These are phyloP conservation scores for Agrotis ipsilon DNA, from an alignment of 2,888 invertebrate genomes.

Conservation along the genomic window DNA sequence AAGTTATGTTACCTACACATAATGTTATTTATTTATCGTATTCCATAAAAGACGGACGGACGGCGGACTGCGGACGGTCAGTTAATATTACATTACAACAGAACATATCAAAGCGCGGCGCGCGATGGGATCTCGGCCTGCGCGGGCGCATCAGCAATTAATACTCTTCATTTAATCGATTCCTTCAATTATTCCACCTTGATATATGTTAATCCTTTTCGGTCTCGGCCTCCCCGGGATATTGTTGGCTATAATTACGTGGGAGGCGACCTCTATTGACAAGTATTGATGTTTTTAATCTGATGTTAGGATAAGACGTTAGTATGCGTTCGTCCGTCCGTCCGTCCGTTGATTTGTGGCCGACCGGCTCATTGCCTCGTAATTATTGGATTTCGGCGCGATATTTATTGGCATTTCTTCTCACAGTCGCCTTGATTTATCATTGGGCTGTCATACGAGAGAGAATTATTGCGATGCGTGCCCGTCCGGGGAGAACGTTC, in stretches of 20 bases:
- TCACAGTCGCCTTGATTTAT: conserved; percentile 87
- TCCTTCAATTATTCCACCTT: conserved; percentile 90
- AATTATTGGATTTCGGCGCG: conserved; percentile 90
- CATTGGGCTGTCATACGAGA: conserved; percentile 81
- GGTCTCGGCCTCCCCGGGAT: conserved; percentile 87
- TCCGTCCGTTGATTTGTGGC: conserved; percentile 87
- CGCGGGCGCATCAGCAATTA: conserved; percentile 90
- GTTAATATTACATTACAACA: conserved; percentile 74
- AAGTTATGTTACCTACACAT: conserved; percentile 65
- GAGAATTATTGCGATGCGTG: conserved; percentile 83
- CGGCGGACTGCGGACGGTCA: conserved; percentile 67
- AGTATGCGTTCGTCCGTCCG: conserved; percentile 87
- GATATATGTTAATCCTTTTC: conserved; percentile 90
- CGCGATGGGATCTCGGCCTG: conserved; percentile 79
- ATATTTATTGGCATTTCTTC: conserved; percentile 90
- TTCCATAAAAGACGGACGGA: conserved; percentile 65
- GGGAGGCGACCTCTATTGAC: conserved; percentile 90
- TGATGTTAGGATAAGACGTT: conserved; percentile 91
- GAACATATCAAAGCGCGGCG: conserved; percentile 74
- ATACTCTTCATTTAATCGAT: conserved; percentile 91
- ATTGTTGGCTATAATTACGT: conserved; percentile 90
- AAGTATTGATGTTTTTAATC: conserved; percentile 91
- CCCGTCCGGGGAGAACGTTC: conserved; percentile 73
- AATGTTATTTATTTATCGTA: conserved; percentile 65
- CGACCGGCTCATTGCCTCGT: conserved; percentile 88